These are phyloP conservation scores for Creontiades dilutus DNA, from an alignment of 2,888 invertebrate genomes.

Conservation along the genomic window DNA sequence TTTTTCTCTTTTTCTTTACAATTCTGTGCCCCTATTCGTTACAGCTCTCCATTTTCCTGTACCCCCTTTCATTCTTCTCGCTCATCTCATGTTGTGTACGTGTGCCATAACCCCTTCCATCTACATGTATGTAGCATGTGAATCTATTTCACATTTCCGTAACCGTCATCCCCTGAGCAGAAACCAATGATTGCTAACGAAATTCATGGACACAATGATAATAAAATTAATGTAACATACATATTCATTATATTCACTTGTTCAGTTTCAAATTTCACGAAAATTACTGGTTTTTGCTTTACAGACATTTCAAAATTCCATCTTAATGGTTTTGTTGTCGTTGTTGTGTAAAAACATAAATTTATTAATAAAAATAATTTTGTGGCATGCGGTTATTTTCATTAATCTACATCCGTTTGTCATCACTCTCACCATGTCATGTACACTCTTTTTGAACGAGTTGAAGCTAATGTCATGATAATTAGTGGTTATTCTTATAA, in stretches of 20 bases:
- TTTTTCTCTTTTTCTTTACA: not conserved
- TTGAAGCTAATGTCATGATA: constrained; percentile 19
- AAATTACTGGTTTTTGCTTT: constrained; percentile 7
- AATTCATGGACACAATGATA: not conserved
- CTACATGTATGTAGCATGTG: constrained; percentile 13
- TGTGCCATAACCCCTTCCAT: not conserved
- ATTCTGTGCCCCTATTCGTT: constrained; percentile 12
- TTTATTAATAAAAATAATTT: constrained; percentile 16
- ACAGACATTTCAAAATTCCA: not conserved
- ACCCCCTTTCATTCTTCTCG: constrained; percentile 5
- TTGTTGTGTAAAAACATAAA: not conserved
- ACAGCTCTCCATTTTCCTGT: not conserved
- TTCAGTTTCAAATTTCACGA: too few species aligned
- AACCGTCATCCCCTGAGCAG: constrained; percentile 10
- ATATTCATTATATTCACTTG: too few species aligned
- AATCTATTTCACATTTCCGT: constrained; percentile 2
- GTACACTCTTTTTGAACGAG: constrained; percentile 51
- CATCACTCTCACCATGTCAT: constrained; percentile 37
- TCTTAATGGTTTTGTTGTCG: not conserved
- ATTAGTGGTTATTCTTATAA: not conserved
- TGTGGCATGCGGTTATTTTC: constrained; percentile 9
- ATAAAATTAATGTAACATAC: too few species aligned
- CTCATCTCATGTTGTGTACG: not conserved
- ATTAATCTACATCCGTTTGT: constrained; percentile 21
- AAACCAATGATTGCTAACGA: not conserved